These are phyloP conservation scores for Halictus quadricinctus DNA, from an alignment of 2,888 invertebrate species.

Conservation along the genomic window DNA sequence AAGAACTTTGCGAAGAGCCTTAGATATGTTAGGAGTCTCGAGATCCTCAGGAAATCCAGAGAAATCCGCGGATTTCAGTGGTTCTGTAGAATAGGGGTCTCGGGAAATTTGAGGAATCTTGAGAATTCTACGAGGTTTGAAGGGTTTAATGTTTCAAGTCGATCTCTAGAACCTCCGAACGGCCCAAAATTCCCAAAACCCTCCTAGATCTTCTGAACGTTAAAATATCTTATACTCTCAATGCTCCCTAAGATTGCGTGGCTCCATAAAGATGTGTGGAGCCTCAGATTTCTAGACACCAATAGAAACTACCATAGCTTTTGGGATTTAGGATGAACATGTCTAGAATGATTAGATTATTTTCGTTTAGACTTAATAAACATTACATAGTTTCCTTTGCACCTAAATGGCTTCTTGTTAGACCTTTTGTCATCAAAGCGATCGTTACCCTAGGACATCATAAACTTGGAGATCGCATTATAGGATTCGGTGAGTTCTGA, in stretches of 20 bases:
- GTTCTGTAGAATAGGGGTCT: neutral
- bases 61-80: too few species aligned
- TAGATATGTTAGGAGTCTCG: too few species aligned
- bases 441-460: neutral
- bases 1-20: too few species aligned
- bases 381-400: too few species aligned
- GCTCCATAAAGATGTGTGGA: neutral
- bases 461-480: too few species aligned
- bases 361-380: too few species aligned
- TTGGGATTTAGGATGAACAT: too few species aligned
- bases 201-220: neutral
- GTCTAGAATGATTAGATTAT: too few species aligned
- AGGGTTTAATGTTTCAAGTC: neutral
- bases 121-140: neutral
- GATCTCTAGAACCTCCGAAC: too few species aligned
- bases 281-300: neutral
- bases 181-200: neutral
- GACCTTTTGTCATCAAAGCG: neutral
- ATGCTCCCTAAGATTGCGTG: neutral
- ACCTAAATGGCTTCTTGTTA: neutral
- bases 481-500: too few species aligned
- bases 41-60: too few species aligned
- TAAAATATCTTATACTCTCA: neutral
- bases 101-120: neutral
- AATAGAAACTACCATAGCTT: too few species aligned